Percentiles rank a stretch among this genome's conserved stretches.
Evolutionary conservation across 2,113 vertebrate genomes (phyloP).

Genomic region (Ellobius talpinus): DNA sequence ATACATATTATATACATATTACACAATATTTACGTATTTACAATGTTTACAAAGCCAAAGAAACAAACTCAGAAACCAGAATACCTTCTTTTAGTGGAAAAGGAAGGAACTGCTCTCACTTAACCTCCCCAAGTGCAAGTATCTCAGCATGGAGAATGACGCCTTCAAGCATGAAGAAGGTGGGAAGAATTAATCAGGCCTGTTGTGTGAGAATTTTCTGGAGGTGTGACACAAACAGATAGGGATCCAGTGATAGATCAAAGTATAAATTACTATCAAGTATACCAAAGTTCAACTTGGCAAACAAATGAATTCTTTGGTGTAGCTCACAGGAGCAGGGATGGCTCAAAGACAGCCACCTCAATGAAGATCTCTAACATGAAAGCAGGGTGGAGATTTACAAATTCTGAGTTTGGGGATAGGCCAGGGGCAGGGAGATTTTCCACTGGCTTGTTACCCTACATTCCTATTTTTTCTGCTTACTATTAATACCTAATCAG

Average conservation of each 20-base stretch:
- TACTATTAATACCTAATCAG: background rate
- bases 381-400: background rate
- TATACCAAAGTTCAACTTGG: background rate
- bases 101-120: background rate
- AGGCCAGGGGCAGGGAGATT: background rate
- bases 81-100: background rate
- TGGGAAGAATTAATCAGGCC: background rate
- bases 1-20: too few species aligned
- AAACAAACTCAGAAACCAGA: background rate
- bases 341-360: background rate
- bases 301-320: background rate
- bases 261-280: background rate
- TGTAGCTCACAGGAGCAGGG: background rate
- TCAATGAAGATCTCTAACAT: background rate
- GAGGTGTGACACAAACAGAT: background rate
- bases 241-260: background rate
- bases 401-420: background rate
- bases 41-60: background rate
- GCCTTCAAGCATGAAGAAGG: background rate
- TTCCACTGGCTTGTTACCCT: background rate
- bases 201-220: background rate
- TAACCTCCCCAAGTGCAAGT: background rate
- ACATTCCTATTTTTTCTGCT: background rate
- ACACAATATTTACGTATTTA: background rate
- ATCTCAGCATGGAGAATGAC: background rate